Evolutionary conservation across 2,888 invertebrate species (phyloP).

Genomic region (Aphidoletes aphidimyza): DNA sequence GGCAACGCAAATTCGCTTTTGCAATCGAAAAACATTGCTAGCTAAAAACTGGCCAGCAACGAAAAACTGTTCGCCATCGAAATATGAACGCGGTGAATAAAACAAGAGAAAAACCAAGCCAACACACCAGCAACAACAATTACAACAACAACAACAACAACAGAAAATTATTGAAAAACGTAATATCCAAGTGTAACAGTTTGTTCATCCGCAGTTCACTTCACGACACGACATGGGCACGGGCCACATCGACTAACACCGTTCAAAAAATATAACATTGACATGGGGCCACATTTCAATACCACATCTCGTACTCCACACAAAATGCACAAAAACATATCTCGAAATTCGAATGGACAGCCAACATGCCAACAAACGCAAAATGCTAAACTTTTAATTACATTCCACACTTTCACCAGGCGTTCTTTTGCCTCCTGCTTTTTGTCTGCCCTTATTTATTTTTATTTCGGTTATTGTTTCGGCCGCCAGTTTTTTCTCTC

Average conservation of each 20-base stretch:
- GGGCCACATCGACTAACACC: neutral
- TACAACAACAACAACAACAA: neutral
- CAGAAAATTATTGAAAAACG: slow-evolving; percentile 26
- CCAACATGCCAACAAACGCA: slow-evolving; percentile 28
- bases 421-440: neutral
- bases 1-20: neutral
- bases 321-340: too few species aligned
- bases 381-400: slow-evolving; percentile 49
- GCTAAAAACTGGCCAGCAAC: neutral
- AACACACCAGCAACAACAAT: neutral
- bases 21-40: neutral
- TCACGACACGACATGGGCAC: neutral
- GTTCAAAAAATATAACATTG: neutral
- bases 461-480: neutral
- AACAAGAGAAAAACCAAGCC: too few species aligned
- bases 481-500: neutral
- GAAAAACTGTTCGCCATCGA: neutral
- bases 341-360: neutral
- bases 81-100: neutral
- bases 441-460: neutral
- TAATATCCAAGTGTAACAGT: slow-evolving; percentile 36
- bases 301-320: neutral
- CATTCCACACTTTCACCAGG: slow-evolving; percentile 35
- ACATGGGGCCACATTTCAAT: neutral
- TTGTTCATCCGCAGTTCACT: slow-evolving; percentile 37